These are phyloP conservation scores for Celastrina argiolus DNA, from an alignment of 2,888 invertebrate species.

Conservation along the genomic window DNA sequence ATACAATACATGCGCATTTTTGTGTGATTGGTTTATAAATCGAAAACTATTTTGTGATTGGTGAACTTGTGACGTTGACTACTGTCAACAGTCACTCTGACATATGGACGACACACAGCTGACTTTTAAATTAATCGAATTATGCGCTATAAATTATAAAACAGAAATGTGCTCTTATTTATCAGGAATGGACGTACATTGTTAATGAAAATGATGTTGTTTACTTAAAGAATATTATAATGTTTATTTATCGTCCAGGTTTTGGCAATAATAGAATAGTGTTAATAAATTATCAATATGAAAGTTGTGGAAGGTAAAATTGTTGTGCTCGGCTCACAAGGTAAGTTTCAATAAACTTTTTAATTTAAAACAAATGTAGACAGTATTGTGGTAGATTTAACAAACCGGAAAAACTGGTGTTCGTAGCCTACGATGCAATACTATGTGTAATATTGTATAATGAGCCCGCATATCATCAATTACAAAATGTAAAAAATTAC, in stretches of 20 bases:
- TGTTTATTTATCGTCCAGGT: slow-evolving; percentile 13
- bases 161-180: slow-evolving; percentile 26
- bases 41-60: not conserved
- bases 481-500: not conserved
- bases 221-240: not conserved
- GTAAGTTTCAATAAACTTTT: slow-evolving; percentile 60
- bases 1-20: not conserved
- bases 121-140: not conserved
- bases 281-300: slow-evolving; percentile 72
- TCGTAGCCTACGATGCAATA: not conserved
- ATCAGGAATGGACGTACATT: slow-evolving; percentile 28
- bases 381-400: slow-evolving; percentile 2
- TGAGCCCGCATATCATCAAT: not conserved
- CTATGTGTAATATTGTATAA: not conserved
- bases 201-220: slow-evolving; percentile 22
- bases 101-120: not conserved
- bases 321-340: slow-evolving; percentile 89
- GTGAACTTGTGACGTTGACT: not conserved
- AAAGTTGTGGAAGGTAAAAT: slow-evolving; percentile 89
- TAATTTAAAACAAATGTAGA: slow-evolving; percentile 6
- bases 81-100: not conserved
- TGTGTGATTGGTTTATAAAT: not conserved
- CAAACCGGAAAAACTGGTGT: slow-evolving; percentile 10
- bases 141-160: not conserved
- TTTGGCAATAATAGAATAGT: slow-evolving; percentile 33